Evolutionary conservation across 2,113 vertebrate genomes (phyloP).

Genomic region (Ovis canadensis): DNA sequence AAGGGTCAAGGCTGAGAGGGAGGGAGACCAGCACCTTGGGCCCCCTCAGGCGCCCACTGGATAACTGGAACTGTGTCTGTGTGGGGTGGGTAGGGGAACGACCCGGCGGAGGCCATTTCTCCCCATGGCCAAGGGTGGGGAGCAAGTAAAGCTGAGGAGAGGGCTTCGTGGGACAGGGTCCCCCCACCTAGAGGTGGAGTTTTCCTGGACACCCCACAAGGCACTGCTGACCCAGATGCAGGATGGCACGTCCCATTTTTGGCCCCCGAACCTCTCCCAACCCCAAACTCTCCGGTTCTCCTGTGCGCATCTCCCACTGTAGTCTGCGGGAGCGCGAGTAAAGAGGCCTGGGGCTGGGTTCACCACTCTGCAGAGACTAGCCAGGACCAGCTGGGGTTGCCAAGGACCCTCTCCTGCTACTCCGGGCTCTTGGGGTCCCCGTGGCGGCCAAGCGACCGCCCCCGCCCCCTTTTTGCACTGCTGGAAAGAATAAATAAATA

Average conservation of each 20-base stretch:
- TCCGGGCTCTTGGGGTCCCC: slow-evolving; percentile 41
- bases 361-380: neutral
- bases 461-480: neutral
- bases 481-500: slow-evolving; percentile 83
- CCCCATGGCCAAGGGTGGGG: neutral
- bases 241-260: neutral
- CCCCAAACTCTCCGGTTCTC: neutral
- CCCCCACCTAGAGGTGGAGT: neutral
- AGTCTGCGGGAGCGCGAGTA: neutral
- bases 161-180: slow-evolving; percentile 24
- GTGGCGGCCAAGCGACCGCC: neutral
- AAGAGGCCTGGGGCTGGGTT: neutral
- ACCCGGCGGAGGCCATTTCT: neutral
- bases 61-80: neutral
- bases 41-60: neutral
- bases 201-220: slow-evolving; percentile 56
- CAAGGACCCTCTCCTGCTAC: slow-evolving; percentile 42
- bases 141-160: slow-evolving; percentile 48
- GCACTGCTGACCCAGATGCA: slow-evolving; percentile 53
- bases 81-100: neutral
- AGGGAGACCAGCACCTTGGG: slow-evolving; percentile 32
- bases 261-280: neutral
- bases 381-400: neutral
- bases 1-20: neutral
- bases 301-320: neutral